Base-by-base conservation (phyloP, 2,888 invertebrate species). In the Ditula angustiorana region DNA sequence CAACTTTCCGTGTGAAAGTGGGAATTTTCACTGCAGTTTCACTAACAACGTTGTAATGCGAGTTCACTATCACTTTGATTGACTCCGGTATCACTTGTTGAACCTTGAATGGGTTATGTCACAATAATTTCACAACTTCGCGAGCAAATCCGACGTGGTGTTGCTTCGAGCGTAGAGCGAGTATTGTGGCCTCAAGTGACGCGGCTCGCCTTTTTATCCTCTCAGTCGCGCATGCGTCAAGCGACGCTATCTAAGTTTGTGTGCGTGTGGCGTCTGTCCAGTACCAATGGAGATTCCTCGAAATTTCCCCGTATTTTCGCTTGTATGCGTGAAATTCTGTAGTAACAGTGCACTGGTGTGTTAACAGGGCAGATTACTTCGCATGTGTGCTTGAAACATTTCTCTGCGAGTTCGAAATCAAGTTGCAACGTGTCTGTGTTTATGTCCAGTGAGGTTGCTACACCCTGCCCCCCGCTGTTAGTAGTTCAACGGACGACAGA, bases 51-150 rank as follows among this genome's bases (percentile, higher is more conserved):
- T 19, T 49, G 57, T 76, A 82, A 85, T 73, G 57, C 69, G 71
- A 70, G 69, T 69, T 52, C 61, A 56, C 61, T 50, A 23, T 23
- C 21, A 46, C 46, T 46, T 33, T 23, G 56, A 19, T 26, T 26
- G 10, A 41, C 19, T 41, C 8, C 19, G 8, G 41, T 41, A 41
- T 33, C 75, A 81, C 71, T 74, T 71, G 71, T 76, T 78, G 52
- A 58, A 37, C 35, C 52, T 59, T 64, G 58, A 58, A 58, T 56
- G 37, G 5, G 72, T 80, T 85, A 85, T 92, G 91, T 90, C 91
- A 89, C 90, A 91, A 92, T 79, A 76, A 90, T 91, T 90, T 88
- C 90, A 89, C 86, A 87, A 88, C 74, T 84, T 83, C 68, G 70
- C 70, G 67, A 71, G 64, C 66, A 67, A 69, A 76, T 80, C 77